These are phyloP conservation scores for Ochropleura leucogaster DNA, from an alignment of 2,888 invertebrate genomes.

Conservation along the genomic window DNA sequence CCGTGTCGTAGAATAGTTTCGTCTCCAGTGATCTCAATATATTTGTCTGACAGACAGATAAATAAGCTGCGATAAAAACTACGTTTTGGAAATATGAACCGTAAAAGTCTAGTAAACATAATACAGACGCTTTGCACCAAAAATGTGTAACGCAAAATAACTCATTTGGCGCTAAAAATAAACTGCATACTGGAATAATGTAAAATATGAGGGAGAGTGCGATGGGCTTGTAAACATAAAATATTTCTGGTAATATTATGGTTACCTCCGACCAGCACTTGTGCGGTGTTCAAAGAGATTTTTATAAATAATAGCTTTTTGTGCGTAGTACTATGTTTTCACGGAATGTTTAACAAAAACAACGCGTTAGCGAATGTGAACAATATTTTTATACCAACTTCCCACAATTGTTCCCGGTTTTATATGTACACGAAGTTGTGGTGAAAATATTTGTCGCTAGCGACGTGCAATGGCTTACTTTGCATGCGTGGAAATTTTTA, in stretches of 20 bases:
- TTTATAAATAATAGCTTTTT: slow-evolving; percentile 81
- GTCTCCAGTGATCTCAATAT: slow-evolving; percentile 56
- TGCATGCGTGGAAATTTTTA: slow-evolving; percentile 14
- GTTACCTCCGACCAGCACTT: slow-evolving; percentile 83
- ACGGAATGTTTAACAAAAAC: slow-evolving; percentile 69
- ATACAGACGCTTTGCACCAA: slow-evolving; percentile 46
- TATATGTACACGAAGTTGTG: slow-evolving; percentile 71
- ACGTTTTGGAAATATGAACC: slow-evolving; percentile 57
- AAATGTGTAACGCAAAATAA: slow-evolving; percentile 50
- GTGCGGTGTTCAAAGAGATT: slow-evolving; percentile 80
- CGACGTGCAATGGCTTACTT: slow-evolving; percentile 29
- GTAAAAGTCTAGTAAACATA: slow-evolving; percentile 56
- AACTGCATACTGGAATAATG: slow-evolving; percentile 73
- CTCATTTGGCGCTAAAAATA: slow-evolving; percentile 72
- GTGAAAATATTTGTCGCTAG: slow-evolving; percentile 57
- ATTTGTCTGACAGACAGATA: slow-evolving; percentile 58
- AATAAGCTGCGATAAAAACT: slow-evolving; percentile 59
- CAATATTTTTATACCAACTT: slow-evolving; percentile 59
- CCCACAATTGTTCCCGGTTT: slow-evolving; percentile 65
- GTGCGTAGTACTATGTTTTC: slow-evolving; percentile 65
- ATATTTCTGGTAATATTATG: slow-evolving; percentile 84
- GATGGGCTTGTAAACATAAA: slow-evolving; percentile 80
- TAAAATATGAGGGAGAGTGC: slow-evolving; percentile 77
- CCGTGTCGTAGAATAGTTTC: slow-evolving; percentile 56
- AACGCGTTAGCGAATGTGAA: slow-evolving; percentile 55